phyloP scores from a whole-genome alignment of 2,888 invertebrate genomes.

The Euclidia mi region DNA sequence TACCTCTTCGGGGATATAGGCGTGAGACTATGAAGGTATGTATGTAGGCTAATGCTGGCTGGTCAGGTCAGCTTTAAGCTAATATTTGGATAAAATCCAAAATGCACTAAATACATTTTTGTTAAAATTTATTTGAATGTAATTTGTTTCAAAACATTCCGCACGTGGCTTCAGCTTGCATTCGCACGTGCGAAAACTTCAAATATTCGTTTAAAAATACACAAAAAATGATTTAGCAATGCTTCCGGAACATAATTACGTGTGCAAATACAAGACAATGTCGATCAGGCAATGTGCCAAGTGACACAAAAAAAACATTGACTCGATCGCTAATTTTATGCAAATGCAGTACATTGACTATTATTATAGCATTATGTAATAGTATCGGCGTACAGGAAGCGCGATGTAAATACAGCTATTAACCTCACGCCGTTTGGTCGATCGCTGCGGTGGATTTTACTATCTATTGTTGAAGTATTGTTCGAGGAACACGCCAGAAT shows the following conservation, averaged over 20 bases:
- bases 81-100: no score
- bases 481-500: background rate
- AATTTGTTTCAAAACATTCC: no score
- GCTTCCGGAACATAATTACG: conserved; percentile 34
- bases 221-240: conserved; percentile 24
- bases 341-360: conserved; percentile 6
- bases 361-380: background rate
- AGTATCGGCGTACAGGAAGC: background rate
- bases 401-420: conserved; percentile 11
- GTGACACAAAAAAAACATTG: conserved; percentile 26
- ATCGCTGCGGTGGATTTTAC: background rate
- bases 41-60: no score
- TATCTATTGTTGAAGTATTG: conserved; percentile 4
- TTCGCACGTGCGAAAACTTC: background rate
- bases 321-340: conserved; percentile 21
- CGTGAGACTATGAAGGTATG: no score
- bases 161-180: background rate
- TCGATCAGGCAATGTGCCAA: conserved; percentile 41
- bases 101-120: no score
- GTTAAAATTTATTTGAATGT: no score
- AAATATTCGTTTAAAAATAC: conserved; percentile 6
- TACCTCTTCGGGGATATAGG: no score
- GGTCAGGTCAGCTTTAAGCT: no score
- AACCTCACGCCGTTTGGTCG: conserved; percentile 7
- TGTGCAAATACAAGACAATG: conserved; percentile 35